A percentile compares a stretch with the other conserved stretches of the same genome.
Evolutionary conservation across 2,113 vertebrate species (phyloP).

Genomic region (Hippoglossus stenolepis): DNA sequence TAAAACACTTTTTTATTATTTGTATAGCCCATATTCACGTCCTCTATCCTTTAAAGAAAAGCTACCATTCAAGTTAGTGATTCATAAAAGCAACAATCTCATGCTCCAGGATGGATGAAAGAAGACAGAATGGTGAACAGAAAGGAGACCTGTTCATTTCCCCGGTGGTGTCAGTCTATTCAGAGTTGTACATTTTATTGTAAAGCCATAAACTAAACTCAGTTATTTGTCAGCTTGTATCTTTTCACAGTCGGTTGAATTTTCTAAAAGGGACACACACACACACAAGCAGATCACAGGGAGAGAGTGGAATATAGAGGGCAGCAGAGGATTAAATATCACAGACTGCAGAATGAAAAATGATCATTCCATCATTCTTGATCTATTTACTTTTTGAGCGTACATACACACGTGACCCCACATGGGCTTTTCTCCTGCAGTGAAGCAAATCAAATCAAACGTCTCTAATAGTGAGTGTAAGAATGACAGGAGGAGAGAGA

Average conservation of each 20-base stretch:
- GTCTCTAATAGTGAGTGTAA: slow-evolving; percentile 7
- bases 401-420: neutral
- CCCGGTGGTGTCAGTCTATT: neutral
- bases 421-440: neutral
- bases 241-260: slow-evolving; percentile 1
- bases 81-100: too few relatives aligned
- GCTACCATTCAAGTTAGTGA: too few relatives aligned
- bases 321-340: slow-evolving; percentile 50
- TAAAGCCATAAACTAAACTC: slow-evolving; percentile 23
- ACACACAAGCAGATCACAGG: neutral
- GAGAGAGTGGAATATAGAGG: slow-evolving; percentile 26
- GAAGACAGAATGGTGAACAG: neutral
- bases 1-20: too few relatives aligned
- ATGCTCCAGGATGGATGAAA: too few relatives aligned
- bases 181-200: slow-evolving; percentile 13
- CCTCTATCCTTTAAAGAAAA: too few relatives aligned
- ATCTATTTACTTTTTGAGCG: neutral
- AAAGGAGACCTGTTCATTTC: neutral
- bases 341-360: neutral
- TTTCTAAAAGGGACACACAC: neutral
- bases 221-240: slow-evolving; percentile 30
- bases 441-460: slow-evolving; percentile 16
- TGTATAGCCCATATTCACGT: too few relatives aligned
- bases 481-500: neutral
- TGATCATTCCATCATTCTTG: neutral